Evolutionary conservation across 2,888 invertebrate species (phyloP).

Genomic region (Barypeithes pellucidus): DNA sequence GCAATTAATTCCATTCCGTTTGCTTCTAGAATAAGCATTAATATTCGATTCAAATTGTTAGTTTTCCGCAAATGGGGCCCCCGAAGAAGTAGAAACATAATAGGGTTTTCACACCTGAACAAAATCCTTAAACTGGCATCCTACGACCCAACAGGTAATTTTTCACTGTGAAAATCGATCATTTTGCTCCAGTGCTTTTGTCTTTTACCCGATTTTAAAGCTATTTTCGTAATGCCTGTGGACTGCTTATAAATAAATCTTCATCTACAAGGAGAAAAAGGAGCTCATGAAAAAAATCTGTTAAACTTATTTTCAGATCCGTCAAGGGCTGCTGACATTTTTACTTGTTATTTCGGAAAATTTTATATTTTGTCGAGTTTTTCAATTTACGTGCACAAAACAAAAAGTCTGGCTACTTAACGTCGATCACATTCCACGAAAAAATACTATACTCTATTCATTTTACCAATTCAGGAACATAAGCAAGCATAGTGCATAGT

Average conservation of each 20-base stretch:
- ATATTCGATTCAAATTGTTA: no score
- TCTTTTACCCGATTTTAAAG: constrained; percentile 33
- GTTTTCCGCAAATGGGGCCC: not conserved
- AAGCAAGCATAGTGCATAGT: no score
- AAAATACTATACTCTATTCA: no score
- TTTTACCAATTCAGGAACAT: no score
- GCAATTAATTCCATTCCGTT: no score
- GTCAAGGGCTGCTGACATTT: no score
- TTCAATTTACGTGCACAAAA: no score
- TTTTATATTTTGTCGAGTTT: no score
- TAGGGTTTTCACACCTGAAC: constrained; percentile 26
- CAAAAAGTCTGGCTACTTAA: no score
- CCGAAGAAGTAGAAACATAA: constrained; percentile 24
- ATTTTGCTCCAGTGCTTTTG: constrained; percentile 31
- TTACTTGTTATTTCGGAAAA: no score
- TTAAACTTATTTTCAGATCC: not conserved
- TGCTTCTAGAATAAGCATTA: no score
- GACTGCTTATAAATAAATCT: constrained; percentile 24
- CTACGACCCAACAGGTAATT: constrained; percentile 25
- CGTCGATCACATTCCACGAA: no score
- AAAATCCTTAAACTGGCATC: constrained; percentile 17
- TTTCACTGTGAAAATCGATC: constrained; percentile 36
- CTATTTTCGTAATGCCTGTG: constrained; percentile 23
- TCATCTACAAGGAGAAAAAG: not conserved
- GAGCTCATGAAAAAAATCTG: not conserved